A percentile compares a stretch with the other conserved stretches of the same genome.
Evolutionary conservation across 2,888 invertebrate species (phyloP).

Genomic region (Hydraecia micacea): DNA sequence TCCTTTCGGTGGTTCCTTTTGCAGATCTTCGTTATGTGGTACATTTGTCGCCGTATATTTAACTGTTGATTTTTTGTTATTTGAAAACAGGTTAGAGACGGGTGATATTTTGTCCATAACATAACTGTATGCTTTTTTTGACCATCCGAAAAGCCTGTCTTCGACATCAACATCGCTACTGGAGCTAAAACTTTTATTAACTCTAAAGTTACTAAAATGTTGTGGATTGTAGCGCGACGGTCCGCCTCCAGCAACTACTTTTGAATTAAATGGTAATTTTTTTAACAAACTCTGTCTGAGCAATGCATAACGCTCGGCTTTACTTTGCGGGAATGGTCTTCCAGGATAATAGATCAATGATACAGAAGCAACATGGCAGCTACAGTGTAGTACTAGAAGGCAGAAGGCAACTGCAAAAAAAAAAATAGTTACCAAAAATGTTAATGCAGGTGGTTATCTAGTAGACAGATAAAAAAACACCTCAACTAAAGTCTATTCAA

Average conservation of each 20-base stretch:
- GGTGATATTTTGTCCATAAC: background rate
- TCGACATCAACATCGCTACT: background rate
- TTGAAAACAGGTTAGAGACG: background rate
- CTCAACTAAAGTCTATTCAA: background rate
- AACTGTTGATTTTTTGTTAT: background rate
- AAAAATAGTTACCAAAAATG: background rate
- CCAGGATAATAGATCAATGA: slow-evolving; percentile 10
- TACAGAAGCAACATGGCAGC: slow-evolving; percentile 3
- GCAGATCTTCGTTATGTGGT: background rate
- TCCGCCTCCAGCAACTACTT: background rate
- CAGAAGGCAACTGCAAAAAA: slow-evolving; percentile 36
- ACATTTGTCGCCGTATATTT: too few species aligned
- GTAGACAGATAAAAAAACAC: background rate
- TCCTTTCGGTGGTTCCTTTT: background rate
- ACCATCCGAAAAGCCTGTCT: background rate
- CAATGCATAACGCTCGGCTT: slow-evolving; percentile 5
- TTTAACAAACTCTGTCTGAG: slow-evolving; percentile 15
- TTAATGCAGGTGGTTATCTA: background rate
- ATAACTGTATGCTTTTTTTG: slow-evolving; percentile 5
- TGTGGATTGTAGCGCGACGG: background rate
- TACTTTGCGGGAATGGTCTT: slow-evolving; percentile 3
- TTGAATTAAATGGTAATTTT: slow-evolving; percentile 12
- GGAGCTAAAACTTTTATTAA: background rate
- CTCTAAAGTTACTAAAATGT: slow-evolving; percentile 20
- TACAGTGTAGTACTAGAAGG: slow-evolving; percentile 34